Base-by-base conservation (phyloP, 1,140 invertebrate genomes). In the Macrosteles quadrilineatus region DNA sequence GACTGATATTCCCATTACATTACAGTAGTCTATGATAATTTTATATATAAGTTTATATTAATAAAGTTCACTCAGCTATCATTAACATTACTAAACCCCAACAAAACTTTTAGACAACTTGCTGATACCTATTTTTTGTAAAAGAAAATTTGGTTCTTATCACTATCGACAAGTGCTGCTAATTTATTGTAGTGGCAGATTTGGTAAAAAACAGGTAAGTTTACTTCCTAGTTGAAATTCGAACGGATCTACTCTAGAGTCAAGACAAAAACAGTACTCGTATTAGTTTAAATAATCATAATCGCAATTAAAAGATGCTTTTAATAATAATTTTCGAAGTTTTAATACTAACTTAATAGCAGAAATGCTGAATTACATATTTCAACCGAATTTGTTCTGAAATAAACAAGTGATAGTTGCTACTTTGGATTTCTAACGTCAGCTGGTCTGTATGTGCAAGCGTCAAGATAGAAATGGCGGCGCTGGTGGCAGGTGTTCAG, bases 401-500 rank as follows among this genome's bases (percentile, higher is more conserved):
- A 45, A 43, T 66, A 66, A 66, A 69, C 57, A 55, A 59, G 57
- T 43, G 12, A 40, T 43, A 69, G 67, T 69, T 40, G 6, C 53
- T 64, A n/a, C 9, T 36, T 69, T 69, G 68, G 47, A 57, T 64
- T 45, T 32, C 30, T 23, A 69, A 69, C 68, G 76, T 78, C 76
- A 78, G 77, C 76, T 78, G 75, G 79, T 79, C 76, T 77, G 77
- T 75, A 75, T 76, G 73, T 71, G 72, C 70, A 75, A 76, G 72
- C 73, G 75, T 75, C 73, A 76, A 81, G 78, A 79, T 83, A 86
- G 87, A 92, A 91, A 96, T 95, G 93, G 93, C 93, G 89, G 88
- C 91, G 87, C 90, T 96, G 86, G 90, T 91, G 86, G 90, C 94
- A 90, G 93, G 93, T 87, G 88, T 91, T 86, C 91, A 95, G 87